Evolutionary conservation across 1,140 invertebrate genomes (phyloP), one percentile per base, ranked within the genome.

Genomic region (Tachypleus tridentatus): DNA sequence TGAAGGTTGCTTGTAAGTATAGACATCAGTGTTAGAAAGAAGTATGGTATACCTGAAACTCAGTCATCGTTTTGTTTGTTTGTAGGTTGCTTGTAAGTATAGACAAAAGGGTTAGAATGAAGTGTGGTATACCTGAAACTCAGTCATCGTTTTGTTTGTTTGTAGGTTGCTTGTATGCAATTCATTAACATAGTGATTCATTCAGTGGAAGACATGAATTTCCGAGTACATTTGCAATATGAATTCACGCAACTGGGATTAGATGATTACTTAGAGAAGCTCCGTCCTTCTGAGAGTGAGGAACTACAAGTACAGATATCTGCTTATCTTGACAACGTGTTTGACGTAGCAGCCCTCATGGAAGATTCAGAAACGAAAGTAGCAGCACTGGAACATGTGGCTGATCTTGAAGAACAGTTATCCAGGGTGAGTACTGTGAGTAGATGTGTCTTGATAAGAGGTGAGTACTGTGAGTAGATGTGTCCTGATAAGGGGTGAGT

Each of bases 181-280:
- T 99, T 99, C 80, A 91, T 99, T 70, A 99, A 99, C 76, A 98
- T 99, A 60, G 90, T 99, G 52, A 96, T 99, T 0, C 97, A 99
- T 80, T 98, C 94, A 0, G 95, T 98, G 0, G 96, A 99, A 74
- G 93, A 99, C 74, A 97, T 98, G 93, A 99, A 98, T 79, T 98
- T 97, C 77, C 80, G 97, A 59, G 94, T 98, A 5, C 93, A 97
- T 78, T 81, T 99, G 61, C 97, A 99, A 77, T 97, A 98, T 75
- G 97, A 99, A 80, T 98, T 99, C 75, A 96, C 93, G 3, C 86
- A 91, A 64, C 83, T 99, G 48, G 93, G 93, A 11, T 80, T 99
- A 48, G 96, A 99, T 77, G 89, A 92, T 70, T 98, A 97, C 80
- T 80, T 99, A 50, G 93, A 97, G 69, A 89, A 91, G 76, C 80